Evolutionary conservation across 2,113 vertebrate species (phyloP).

Genomic region (Pogona vitticeps): DNA sequence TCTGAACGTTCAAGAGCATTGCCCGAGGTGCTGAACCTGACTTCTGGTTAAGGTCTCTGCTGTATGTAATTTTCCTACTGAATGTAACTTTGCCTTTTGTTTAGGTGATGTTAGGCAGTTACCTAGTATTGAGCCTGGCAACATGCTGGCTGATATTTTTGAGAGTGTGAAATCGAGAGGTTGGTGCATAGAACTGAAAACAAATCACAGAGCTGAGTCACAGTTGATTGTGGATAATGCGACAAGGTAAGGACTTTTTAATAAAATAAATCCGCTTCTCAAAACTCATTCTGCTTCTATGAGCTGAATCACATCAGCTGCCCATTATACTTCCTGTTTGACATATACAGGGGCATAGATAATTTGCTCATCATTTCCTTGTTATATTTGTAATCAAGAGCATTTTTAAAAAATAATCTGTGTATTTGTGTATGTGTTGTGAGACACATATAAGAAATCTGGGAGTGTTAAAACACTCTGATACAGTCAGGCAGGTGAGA

Average conservation of each 20-base stretch:
- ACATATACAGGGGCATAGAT: too few relatives aligned
- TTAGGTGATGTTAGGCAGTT: slow-evolving; percentile 86
- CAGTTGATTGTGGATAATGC: slow-evolving; percentile 85
- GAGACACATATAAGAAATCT: too few relatives aligned
- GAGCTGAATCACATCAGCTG: neutral
- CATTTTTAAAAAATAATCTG: neutral
- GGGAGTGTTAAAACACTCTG: too few relatives aligned
- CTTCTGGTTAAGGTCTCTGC: neutral
- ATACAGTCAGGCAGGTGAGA: too few relatives aligned
- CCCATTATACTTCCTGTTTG: neutral
- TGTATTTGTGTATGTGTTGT: neutral
- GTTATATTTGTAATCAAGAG: neutral
- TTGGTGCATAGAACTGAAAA: slow-evolving; percentile 81
- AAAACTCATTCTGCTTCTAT: neutral
- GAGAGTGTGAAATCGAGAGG: slow-evolving; percentile 69
- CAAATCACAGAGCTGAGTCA: slow-evolving; percentile 85
- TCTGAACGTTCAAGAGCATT: too few relatives aligned
- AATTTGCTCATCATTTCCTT: neutral
- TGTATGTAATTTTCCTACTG: slow-evolving; percentile 20
- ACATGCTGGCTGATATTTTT: slow-evolving; percentile 81
- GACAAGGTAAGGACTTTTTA: slow-evolving; percentile 71
- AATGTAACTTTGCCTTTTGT: slow-evolving; percentile 2
- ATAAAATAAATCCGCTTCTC: neutral
- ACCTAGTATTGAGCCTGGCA: slow-evolving; percentile 87
- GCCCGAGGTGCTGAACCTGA: too few relatives aligned